A percentile compares a stretch with the other conserved stretches of the same genome.
These are phyloP conservation scores for Heliconius hermathena DNA, from an alignment of 1,140 invertebrate species.

Conservation along the genomic window DNA sequence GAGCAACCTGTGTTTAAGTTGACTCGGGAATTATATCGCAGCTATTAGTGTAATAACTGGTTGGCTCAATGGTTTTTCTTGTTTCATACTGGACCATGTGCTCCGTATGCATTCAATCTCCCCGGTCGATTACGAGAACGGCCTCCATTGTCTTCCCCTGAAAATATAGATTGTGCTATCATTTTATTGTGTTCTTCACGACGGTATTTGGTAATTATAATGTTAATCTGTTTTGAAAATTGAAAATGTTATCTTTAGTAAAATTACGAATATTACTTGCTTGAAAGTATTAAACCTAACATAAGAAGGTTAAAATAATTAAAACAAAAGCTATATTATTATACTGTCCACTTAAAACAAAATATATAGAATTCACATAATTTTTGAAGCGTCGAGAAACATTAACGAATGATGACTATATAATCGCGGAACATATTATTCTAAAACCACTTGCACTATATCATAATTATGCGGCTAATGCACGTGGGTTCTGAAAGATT, in stretches of 20 bases:
- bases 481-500: slow-evolving; percentile 24
- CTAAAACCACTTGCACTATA: slow-evolving; percentile 16
- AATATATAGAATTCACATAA: not conserved
- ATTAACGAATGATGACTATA: not conserved
- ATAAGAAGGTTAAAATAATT: not conserved
- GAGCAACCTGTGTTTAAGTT: slow-evolving; percentile 80
- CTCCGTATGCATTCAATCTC: slow-evolving; percentile 60
- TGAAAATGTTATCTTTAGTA: not conserved
- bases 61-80: slow-evolving; percentile 71
- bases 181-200: not conserved
- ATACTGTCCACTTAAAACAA: not conserved
- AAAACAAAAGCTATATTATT: not conserved
- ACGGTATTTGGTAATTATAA: not conserved
- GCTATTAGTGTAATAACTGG: slow-evolving; percentile 82
- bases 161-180: slow-evolving; percentile 11
- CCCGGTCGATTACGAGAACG: slow-evolving; percentile 58
- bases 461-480: slow-evolving; percentile 24
- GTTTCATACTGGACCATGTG: slow-evolving; percentile 57
- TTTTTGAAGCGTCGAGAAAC: not conserved
- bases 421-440: not conserved
- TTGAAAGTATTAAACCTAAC: too few species aligned
- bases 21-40: slow-evolving; percentile 80
- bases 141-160: slow-evolving; percentile 33
- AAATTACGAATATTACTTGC: too few species aligned
- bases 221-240: not conserved